Percentiles rank a stretch among this genome's conserved stretches.
Evolutionary conservation across 2,888 invertebrate species (phyloP).

Genomic region (Lasioglossum calceatum): DNA sequence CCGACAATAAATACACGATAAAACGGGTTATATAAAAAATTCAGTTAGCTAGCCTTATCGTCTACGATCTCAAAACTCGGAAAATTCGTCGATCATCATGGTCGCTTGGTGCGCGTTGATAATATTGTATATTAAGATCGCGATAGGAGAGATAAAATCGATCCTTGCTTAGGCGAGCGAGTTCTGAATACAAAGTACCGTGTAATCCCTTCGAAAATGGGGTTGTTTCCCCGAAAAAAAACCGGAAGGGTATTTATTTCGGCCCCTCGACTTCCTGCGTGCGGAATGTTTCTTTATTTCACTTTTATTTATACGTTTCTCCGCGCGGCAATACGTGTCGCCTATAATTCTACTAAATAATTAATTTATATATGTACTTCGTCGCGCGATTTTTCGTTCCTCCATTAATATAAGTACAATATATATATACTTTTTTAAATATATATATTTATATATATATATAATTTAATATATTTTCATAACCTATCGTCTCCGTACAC

Average conservation of each 20-base stretch:
- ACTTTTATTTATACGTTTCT: slow-evolving; percentile 68
- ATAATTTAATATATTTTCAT: slow-evolving; percentile 57
- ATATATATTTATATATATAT: slow-evolving; percentile 41
- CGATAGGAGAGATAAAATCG: slow-evolving; percentile 1
- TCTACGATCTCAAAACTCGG: slow-evolving; percentile 35
- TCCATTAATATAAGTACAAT: slow-evolving; percentile 56
- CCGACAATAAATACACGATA: slow-evolving; percentile 35
- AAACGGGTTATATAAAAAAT: slow-evolving; percentile 53
- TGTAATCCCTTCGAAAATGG: slow-evolving; percentile 42
- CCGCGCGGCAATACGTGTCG: slow-evolving; percentile 66
- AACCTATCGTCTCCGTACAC: slow-evolving; percentile 51
- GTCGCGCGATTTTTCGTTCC: slow-evolving; percentile 56
- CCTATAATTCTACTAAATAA: slow-evolving; percentile 79
- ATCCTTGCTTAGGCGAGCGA: slow-evolving; percentile 31
- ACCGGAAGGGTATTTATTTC: slow-evolving; percentile 49
- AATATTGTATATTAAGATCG: neutral
- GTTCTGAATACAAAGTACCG: slow-evolving; percentile 56
- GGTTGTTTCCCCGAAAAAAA: slow-evolving; percentile 35
- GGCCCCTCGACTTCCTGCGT: slow-evolving; percentile 57
- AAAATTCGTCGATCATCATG: neutral
- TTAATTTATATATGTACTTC: slow-evolving; percentile 71
- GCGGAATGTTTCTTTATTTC: slow-evolving; percentile 49
- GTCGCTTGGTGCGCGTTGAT: neutral
- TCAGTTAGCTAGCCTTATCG: slow-evolving; percentile 28
- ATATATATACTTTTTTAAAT: slow-evolving; percentile 49